Percentiles rank a stretch among this genome's conserved stretches.
phyloP scores from a whole-genome alignment of 2,888 invertebrate genomes.

The Caenorhabditis sp. region DNA sequence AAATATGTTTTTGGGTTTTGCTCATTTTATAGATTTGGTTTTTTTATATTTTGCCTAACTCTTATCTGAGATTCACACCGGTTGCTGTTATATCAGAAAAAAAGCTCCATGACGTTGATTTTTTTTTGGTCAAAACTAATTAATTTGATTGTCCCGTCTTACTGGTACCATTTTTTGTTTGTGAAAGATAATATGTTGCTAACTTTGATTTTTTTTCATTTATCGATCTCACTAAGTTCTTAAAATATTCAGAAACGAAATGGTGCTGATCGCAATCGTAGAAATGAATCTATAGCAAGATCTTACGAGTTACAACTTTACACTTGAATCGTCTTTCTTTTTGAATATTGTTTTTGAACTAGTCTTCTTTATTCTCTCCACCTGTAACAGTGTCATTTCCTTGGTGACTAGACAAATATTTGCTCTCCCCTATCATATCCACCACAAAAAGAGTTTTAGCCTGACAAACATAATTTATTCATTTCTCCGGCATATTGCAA shows the following conservation, averaged over 20 bases:
- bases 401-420: neutral
- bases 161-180: slow-evolving; percentile 33
- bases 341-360: neutral
- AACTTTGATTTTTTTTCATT: slow-evolving; percentile 14
- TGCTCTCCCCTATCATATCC: neutral
- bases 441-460: neutral
- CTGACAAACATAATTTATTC: neutral
- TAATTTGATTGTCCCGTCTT: neutral
- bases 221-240: neutral
- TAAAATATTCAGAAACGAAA: slow-evolving; percentile 22
- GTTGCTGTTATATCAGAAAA: slow-evolving; percentile 3
- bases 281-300: slow-evolving; percentile 23
- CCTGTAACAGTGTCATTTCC: neutral
- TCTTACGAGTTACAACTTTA: slow-evolving; percentile 37
- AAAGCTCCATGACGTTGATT: neutral
- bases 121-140: slow-evolving; percentile 1
- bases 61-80: neutral
- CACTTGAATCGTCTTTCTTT: slow-evolving; percentile 10
- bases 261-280: slow-evolving; percentile 13
- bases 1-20: slow-evolving; percentile 1
- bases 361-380: neutral
- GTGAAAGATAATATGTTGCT: slow-evolving; percentile 23
- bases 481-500: neutral
- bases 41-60: slow-evolving; percentile 9
- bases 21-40: neutral